Evolutionary conservation across 1,140 invertebrate genomes (phyloP), one percentile per base, ranked within the genome.

Genomic region (Aporrectodea caliginosa): DNA sequence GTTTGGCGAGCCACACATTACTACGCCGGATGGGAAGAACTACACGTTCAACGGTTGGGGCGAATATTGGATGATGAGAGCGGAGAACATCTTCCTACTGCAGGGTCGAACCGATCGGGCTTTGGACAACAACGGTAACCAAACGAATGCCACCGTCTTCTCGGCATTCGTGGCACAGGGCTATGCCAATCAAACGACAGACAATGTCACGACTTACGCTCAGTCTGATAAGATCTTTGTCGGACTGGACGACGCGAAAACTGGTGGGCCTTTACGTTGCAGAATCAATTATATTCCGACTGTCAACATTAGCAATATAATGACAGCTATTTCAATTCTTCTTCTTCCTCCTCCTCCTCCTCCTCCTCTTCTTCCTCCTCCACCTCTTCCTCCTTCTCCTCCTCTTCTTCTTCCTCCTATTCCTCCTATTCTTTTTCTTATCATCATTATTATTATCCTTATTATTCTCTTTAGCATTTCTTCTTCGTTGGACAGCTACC

Each of bases 11-110:
- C 79, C 79, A 16, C 79, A 80, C 75, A 80, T 80, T 30, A 71
- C 35, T 27, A 80, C 79, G 6, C 69, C 77, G 58, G 79, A 80
- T 43, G 79, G 79, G 27, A 34, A 72, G 35, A 32, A n/a, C 32
- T 80, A 80, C 75, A 80, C 75, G 31, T 80, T 80, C 71, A 80
- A 80, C 35, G 79, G 79, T 34, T 74, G 58, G 58, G 79, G 79
- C 16, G 79, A 80, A 69, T 80, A 77, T 69, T 73, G 58, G 69
- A 32, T 80, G 33, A 70, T 80, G n/a, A 29, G 77, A 27, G 30
- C 75, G 32, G 29, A 58, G n/a, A 2, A 58, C 43, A 58, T 58
- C 35, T 43, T 35, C 1, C 33, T 35, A 22, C 22, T 76, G 16
- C 75, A 76, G 43, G 75, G 32, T n/a, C 16, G 75, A 58, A 76